Percentiles rank a stretch among this genome's conserved stretches.
These are phyloP conservation scores for Stichopus chloronotus DNA, from an alignment of 35 echinoderm and acorn worm species.

Conservation along the genomic window DNA sequence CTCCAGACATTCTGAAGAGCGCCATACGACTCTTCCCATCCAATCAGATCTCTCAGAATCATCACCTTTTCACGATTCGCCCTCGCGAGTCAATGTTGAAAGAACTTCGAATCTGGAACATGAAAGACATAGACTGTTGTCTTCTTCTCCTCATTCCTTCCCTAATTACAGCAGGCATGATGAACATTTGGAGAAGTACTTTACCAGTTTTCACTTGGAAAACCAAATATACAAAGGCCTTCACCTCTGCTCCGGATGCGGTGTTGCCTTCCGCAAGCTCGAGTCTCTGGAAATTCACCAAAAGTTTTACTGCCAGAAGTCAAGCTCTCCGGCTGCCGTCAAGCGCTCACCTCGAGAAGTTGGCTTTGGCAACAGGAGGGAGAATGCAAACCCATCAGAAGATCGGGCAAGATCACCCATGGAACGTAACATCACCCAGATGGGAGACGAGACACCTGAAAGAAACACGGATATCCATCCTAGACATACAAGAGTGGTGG, in stretches of 20 bases:
- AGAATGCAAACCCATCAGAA: neutral
- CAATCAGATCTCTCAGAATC: neutral
- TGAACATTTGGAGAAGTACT: neutral
- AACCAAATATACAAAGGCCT: constrained; percentile 28
- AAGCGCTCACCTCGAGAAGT: neutral
- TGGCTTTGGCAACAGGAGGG: neutral
- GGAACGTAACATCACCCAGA: neutral
- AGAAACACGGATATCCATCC: neutral
- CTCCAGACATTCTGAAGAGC: neutral
- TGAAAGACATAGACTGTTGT: neutral
- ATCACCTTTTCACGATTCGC: neutral
- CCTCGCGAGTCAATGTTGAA: neutral
- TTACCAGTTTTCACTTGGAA: neutral
- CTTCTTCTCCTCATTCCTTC: neutral
- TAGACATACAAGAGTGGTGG: too few relatives aligned
- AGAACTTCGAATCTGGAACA: neutral
- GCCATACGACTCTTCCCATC: neutral
- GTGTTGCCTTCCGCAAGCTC: constrained; percentile 69
- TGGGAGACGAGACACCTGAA: neutral
- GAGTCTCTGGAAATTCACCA: constrained; percentile 72
- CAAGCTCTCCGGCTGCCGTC: neutral
- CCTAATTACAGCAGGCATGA: constrained; percentile 10
- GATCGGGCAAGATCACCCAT: neutral
- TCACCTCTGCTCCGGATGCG: constrained; percentile 55
- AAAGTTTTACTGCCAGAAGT: constrained; percentile 67